These are phyloP conservation scores for Orthosia gothica DNA, from an alignment of 2,888 invertebrate genomes.

Conservation along the genomic window DNA sequence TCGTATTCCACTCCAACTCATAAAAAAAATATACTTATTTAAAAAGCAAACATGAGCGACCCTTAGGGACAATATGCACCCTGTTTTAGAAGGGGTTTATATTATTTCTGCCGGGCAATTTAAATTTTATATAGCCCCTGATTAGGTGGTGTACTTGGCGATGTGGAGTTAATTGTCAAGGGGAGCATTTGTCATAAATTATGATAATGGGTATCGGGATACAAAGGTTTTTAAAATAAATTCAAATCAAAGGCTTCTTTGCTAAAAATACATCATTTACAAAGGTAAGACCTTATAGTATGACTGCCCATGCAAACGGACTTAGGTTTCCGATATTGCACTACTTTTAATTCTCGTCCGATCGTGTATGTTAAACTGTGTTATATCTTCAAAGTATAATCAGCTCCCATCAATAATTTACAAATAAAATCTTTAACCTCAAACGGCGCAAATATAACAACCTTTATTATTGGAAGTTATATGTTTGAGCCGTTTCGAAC, in stretches of 20 bases:
- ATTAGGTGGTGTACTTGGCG: slow-evolving; percentile 67
- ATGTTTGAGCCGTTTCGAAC: too few relatives aligned
- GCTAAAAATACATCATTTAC: too few relatives aligned
- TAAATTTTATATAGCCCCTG: slow-evolving; percentile 77
- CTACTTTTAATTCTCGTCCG: too few relatives aligned
- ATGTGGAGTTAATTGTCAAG: slow-evolving; percentile 62
- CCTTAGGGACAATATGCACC: slow-evolving; percentile 61
- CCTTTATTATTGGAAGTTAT: too few relatives aligned
- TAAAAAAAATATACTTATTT: slow-evolving; percentile 59
- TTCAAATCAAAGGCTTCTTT: too few relatives aligned
- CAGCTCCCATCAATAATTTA: too few relatives aligned
- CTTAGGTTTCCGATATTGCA: too few relatives aligned
- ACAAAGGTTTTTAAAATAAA: not conserved
- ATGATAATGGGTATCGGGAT: not conserved
- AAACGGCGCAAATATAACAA: too few relatives aligned
- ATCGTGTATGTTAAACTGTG: too few relatives aligned
- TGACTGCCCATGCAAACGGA: not conserved
- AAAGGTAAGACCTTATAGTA: too few relatives aligned
- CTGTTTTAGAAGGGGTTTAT: slow-evolving; percentile 62
- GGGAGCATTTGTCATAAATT: slow-evolving; percentile 11
- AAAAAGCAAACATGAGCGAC: slow-evolving; percentile 59
- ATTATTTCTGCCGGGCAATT: slow-evolving; percentile 72
- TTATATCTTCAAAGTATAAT: too few relatives aligned
- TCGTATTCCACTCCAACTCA: slow-evolving; percentile 24
- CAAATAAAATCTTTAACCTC: too few relatives aligned